phyloP scores from a whole-genome alignment of 2,113 vertebrate genomes.

The Corvus cornix region DNA sequence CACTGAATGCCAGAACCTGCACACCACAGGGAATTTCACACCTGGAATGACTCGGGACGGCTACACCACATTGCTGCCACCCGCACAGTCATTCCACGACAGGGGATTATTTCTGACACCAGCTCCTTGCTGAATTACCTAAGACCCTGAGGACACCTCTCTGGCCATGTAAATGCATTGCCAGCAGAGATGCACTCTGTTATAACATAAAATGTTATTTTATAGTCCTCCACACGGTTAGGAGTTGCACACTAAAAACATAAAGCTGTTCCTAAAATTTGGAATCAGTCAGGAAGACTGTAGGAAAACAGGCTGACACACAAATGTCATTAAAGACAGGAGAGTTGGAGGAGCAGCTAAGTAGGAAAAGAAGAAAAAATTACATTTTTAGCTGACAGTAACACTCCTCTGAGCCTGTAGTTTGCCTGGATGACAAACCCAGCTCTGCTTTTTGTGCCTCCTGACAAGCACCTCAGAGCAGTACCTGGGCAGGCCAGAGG shows the following conservation, averaged over 20 bases:
- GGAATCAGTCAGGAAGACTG: neutral
- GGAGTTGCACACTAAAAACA: neutral
- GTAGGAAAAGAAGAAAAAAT: neutral
- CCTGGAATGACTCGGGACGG: rapidly evolving
- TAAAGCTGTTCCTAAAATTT: neutral
- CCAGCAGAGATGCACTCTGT: neutral
- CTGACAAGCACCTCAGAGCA: neutral
- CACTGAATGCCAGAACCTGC: no score
- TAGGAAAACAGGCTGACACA: neutral
- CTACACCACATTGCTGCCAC: rapidly evolving
- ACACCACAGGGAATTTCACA: rapidly evolving
- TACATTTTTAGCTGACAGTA: neutral
- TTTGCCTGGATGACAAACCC: neutral
- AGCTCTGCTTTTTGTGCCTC: neutral
- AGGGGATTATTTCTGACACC: rapidly evolving
- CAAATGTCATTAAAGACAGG: no score
- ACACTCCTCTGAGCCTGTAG: neutral
- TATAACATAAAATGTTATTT: neutral
- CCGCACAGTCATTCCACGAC: neutral
- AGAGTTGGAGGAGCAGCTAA: neutral
- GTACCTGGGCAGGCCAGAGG: neutral
- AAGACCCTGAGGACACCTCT: neutral
- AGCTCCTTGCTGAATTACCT: neutral
- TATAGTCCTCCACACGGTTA: neutral
- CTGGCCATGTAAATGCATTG: rapidly evolving